phyloP scores from a whole-genome alignment of 2,888 invertebrate species.

The Cryptocheilus praepositus region DNA sequence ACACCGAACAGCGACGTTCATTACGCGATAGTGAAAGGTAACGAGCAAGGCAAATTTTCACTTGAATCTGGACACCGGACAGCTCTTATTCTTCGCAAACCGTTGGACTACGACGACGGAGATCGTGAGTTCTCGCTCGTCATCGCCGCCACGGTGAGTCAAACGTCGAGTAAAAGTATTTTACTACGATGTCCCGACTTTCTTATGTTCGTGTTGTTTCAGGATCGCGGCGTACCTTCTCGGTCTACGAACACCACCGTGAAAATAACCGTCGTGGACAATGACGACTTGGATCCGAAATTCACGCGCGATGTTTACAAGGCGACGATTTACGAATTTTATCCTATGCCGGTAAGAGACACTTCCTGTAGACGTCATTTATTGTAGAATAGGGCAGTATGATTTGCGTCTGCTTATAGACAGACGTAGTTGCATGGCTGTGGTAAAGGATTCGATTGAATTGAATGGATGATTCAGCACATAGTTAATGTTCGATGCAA shows the following conservation, averaged over 20 bases:
- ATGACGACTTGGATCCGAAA: constrained; percentile 88
- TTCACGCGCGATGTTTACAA: constrained; percentile 88
- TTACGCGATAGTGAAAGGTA: constrained; percentile 85
- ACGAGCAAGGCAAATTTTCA: constrained; percentile 85
- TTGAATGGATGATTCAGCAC: too few species aligned
- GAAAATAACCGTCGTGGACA: constrained; percentile 83
- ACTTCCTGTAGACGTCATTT: too few species aligned
- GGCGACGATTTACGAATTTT: constrained; percentile 88
- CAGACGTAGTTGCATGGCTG: too few species aligned
- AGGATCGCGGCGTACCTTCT: constrained; percentile 90
- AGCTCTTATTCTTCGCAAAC: constrained; percentile 82
- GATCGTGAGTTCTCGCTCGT: constrained; percentile 85
- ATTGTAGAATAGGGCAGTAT: too few species aligned
- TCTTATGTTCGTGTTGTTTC: constrained; percentile 50
- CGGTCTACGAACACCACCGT: constrained; percentile 84
- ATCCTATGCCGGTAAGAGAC: constrained; percentile 83
- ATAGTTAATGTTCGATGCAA: too few species aligned
- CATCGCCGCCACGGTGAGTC: constrained; percentile 85
- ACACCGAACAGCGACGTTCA: constrained; percentile 92
- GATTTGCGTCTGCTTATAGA: too few species aligned
- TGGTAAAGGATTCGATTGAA: too few species aligned
- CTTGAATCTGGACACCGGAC: constrained; percentile 89
- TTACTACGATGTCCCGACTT: background rate
- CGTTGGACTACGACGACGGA: constrained; percentile 88
- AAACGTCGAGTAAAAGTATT: constrained; percentile 19